Evolutionary conservation across 1,140 invertebrate species (phyloP).

Genomic region (Trichonephila clavipes): DNA sequence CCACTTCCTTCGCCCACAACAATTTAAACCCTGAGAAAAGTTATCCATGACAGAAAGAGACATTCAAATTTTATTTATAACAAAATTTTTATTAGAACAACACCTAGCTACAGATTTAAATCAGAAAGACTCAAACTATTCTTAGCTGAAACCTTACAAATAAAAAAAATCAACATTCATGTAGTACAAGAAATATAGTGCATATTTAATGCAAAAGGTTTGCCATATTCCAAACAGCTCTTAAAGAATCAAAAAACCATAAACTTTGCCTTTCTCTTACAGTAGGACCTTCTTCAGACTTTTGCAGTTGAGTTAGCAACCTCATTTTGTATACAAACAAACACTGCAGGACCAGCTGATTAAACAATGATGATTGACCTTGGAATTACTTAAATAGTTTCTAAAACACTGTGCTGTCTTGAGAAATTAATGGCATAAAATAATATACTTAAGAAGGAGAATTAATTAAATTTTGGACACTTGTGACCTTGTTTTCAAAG

Average conservation of each 20-base stretch:
- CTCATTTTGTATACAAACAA: conserved; percentile 69
- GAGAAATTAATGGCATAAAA: background rate
- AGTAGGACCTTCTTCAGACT: conserved; percentile 47
- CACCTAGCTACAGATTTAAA: background rate
- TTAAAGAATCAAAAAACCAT: conserved; percentile 68
- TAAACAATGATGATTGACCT: background rate
- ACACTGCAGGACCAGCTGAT: conserved; percentile 29
- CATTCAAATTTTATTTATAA: conserved; percentile 18
- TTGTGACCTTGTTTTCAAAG: conserved; percentile 45
- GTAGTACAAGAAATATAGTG: background rate
- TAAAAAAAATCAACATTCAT: background rate
- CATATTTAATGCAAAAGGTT: conserved; percentile 68
- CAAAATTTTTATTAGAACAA: background rate
- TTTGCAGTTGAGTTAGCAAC: conserved; percentile 26
- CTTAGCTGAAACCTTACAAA: background rate
- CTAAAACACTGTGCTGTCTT: background rate
- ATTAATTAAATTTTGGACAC: background rate
- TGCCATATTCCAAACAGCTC: conserved; percentile 75
- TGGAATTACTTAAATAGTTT: background rate
- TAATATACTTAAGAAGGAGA: background rate
- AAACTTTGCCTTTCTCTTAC: conserved; percentile 39
- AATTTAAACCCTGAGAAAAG: conserved; percentile 63
- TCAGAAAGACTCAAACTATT: background rate
- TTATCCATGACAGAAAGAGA: conserved; percentile 28
- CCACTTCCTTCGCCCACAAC: conserved; percentile 73